These are phyloP conservation scores for Heteromyza rotundicornis DNA, from an alignment of 2,888 invertebrate species.

Conservation along the genomic window DNA sequence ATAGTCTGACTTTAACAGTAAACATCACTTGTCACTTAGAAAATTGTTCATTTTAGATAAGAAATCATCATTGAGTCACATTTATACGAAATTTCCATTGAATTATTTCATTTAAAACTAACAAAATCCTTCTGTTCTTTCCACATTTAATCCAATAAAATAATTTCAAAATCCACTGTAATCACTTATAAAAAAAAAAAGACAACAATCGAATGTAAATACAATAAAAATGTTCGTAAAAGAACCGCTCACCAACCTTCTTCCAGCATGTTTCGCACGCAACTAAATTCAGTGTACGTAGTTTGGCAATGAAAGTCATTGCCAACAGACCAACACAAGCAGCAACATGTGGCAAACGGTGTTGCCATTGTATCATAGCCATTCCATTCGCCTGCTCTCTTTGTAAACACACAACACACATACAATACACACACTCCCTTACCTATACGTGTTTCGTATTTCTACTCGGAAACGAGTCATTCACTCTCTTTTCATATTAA, in stretches of 20 bases:
- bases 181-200: constrained; percentile 24
- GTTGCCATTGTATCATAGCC: constrained; percentile 27
- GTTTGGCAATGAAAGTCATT: not conserved
- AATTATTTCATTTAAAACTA: no score
- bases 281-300: constrained; percentile 34
- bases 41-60: no score
- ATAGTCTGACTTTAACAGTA: no score
- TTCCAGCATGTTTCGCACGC: constrained; percentile 55
- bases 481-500: no score
- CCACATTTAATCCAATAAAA: no score
- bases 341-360: constrained; percentile 53
- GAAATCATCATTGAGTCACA: no score
- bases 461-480: not conserved
- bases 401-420: constrained; percentile 3
- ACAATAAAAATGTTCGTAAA: no score
- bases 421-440: constrained; percentile 2
- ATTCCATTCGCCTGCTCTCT: constrained; percentile 10
- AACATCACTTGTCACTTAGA: no score
- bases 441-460: constrained; percentile 16
- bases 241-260: constrained; percentile 57
- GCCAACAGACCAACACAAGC: not conserved
- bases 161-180: no score
- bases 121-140: no score
- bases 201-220: no score
- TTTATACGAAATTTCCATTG: no score